These are phyloP conservation scores for Pteromalus puparum DNA, from an alignment of 1,140 invertebrate genomes.

Conservation along the genomic window DNA sequence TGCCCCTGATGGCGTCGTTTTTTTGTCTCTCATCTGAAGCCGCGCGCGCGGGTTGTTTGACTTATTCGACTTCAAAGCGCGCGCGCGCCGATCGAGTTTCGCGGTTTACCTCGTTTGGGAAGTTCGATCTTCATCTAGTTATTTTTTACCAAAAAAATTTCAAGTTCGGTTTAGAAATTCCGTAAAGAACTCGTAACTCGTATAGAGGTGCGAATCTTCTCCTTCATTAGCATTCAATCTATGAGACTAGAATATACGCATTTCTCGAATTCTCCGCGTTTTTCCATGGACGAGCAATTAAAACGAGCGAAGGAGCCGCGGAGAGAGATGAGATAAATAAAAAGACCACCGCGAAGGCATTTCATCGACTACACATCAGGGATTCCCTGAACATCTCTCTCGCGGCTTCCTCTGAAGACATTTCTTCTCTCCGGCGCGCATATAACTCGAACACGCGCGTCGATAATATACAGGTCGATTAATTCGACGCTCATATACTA, in stretches of 20 bases:
- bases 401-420: background rate
- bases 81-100: slow-evolving; percentile 1
- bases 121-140: background rate
- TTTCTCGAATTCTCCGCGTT: slow-evolving; percentile 39
- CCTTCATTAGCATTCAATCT: slow-evolving; percentile 4
- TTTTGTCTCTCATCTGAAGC: background rate
- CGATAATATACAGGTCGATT: background rate
- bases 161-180: background rate
- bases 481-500: background rate
- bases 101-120: background rate
- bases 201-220: slow-evolving; percentile 54
- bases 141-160: background rate
- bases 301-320: background rate
- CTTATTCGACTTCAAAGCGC: slow-evolving; percentile 38
- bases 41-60: slow-evolving; percentile 5
- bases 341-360: slow-evolving; percentile 39
- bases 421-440: background rate
- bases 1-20: background rate
- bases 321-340: slow-evolving; percentile 31
- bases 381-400: slow-evolving; percentile 12
- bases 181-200: slow-evolving; percentile 36
- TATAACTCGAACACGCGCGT: background rate
- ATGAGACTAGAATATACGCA: background rate
- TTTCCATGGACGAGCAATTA: slow-evolving; percentile 31
- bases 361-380: background rate